phyloP scores from a whole-genome alignment of 2,797 vertebrate genomes.

The Myiothlypis coronata region DNA sequence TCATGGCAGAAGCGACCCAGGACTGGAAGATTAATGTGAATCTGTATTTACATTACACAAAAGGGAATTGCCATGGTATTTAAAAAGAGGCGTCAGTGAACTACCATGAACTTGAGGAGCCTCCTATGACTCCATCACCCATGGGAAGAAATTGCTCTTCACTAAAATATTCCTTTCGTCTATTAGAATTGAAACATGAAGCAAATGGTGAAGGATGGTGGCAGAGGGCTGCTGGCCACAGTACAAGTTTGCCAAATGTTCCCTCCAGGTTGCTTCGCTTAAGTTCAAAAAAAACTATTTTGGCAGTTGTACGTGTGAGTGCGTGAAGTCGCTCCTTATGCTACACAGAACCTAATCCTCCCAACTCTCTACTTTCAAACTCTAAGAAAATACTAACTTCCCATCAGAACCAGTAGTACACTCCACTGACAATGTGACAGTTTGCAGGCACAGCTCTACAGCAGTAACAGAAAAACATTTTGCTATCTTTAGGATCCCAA shows the following conservation, averaged over 20 bases:
- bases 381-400: not conserved
- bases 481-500: constrained; percentile 16
- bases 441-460: not conserved
- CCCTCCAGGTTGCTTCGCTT: not conserved
- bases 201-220: not conserved
- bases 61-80: not conserved
- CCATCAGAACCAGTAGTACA: not conserved
- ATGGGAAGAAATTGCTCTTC: not conserved
- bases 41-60: not conserved
- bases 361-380: not conserved
- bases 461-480: not conserved
- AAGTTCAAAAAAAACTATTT: not conserved
- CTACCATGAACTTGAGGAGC: not conserved
- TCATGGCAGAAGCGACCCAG: not conserved
- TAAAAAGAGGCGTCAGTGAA: not conserved
- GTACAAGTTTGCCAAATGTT: not conserved
- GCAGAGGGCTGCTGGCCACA: not conserved
- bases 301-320: not conserved
- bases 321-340: not conserved
- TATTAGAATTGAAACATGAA: not conserved
- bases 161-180: not conserved
- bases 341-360: not conserved
- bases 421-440: not conserved
- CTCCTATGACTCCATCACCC: not conserved
- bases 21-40: not conserved